Base-by-base conservation (phyloP, 2,888 invertebrate genomes). In the Tachystola acroxantha region DNA sequence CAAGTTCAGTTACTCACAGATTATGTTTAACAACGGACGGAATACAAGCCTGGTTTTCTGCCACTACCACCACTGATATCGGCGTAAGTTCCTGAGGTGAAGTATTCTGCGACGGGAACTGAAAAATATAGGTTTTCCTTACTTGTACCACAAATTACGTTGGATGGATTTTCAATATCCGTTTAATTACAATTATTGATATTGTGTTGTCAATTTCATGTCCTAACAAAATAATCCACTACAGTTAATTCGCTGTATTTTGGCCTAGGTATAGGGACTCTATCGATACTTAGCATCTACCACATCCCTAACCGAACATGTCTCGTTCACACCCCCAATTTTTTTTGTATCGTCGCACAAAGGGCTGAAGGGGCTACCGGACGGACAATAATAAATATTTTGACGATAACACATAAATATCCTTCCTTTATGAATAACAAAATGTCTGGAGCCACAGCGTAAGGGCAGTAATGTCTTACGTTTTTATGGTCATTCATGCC, bases 401-500 rank as follows among this genome's bases (percentile, higher is more conserved):
- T 84, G 85, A 85, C 82, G 79, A 85, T 85, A 84, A 78, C 68
- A 69, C 82, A 84, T 85, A 86, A 86, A 86, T 86, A 85, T 84
- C 69, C 64, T 64, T 65, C 33, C 74, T 68, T 81, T 85, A 85
- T 85, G 85, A 85, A 86, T 86, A 80, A 81, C 81, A 80, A 84
- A 85, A 71, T 64, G 64, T 63, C 59, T 47, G 58, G 60, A 71
- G 75, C 77, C 74, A 72, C 77, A 56, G 58, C 64, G 65, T 59
- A 65, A 68, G 70, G 78, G 72, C 62, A 64, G 78, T 73, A 67
- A 80, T 81, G 75, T 63, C 71, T 63, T 33, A 19, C 26, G 19
- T 34, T 32, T 39, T 82, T 84, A 84, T 69, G 75, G 75, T 74
- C 77, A 79, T 69, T 74, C 58, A 54, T 63, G 66, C 60, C 58